Evolutionary conservation across 2,888 invertebrate genomes (phyloP).

Genomic region (Oxytorus armatus): DNA sequence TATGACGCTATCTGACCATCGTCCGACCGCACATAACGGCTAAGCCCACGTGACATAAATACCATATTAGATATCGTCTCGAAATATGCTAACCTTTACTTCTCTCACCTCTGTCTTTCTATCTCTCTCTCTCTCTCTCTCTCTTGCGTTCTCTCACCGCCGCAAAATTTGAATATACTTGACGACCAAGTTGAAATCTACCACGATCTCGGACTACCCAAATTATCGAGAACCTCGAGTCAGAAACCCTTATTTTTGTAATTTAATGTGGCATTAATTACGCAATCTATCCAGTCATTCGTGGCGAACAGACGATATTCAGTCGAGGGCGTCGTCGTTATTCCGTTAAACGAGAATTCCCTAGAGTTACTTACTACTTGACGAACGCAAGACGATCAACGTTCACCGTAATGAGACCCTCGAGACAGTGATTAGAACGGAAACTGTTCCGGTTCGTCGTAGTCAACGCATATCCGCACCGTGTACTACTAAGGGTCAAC

Average conservation of each 20-base stretch:
- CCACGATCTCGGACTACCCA: slow-evolving; percentile 53
- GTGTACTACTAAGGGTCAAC: slow-evolving; percentile 23
- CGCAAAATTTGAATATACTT: slow-evolving; percentile 30
- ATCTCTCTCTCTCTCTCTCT: slow-evolving; percentile 31
- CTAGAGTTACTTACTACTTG: slow-evolving; percentile 15
- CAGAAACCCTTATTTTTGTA: slow-evolving; percentile 11
- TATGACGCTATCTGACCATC: slow-evolving; percentile 68
- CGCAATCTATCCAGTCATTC: slow-evolving; percentile 49
- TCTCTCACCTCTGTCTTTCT: slow-evolving; percentile 34
- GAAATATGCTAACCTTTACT: slow-evolving; percentile 57
- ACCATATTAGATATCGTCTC: slow-evolving; percentile 67
- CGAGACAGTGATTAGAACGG: slow-evolving; percentile 41
- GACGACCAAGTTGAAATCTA: slow-evolving; percentile 46
- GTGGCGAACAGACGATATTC: slow-evolving; percentile 35
- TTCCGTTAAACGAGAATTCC: slow-evolving; percentile 14
- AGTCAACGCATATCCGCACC: slow-evolving; percentile 1
- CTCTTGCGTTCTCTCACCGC: background rate
- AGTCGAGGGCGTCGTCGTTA: slow-evolving; percentile 2
- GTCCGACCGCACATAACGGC: slow-evolving; percentile 63
- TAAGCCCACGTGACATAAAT: slow-evolving; percentile 70
- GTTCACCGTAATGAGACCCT: slow-evolving; percentile 51
- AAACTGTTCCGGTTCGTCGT: slow-evolving; percentile 19
- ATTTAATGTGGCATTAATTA: slow-evolving; percentile 57
- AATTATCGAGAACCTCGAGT: slow-evolving; percentile 44
- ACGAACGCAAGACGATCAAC: slow-evolving; percentile 38